A percentile compares a stretch with the other conserved stretches of the same genome.
Evolutionary conservation across 92 coral and sea anemone species (phyloP).

Genomic region (Phymanthus crucifer): DNA sequence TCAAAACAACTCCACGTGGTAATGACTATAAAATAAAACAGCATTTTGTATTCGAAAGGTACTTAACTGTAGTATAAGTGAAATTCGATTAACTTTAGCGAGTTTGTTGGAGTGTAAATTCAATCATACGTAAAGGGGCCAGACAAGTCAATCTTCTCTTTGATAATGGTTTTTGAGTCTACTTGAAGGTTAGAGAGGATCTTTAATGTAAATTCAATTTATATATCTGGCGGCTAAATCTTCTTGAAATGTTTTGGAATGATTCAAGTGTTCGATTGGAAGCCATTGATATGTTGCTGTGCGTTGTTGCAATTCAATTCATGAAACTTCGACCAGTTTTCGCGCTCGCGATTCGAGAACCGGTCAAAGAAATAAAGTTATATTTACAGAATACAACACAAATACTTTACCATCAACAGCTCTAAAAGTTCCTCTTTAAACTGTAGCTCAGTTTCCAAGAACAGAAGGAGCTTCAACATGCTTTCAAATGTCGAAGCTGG

Average conservation of each 20-base stretch:
- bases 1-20: constrained; percentile 3
- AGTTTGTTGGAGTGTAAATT: background rate
- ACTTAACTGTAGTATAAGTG: background rate
- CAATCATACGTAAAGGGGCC: background rate
- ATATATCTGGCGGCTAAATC: background rate
- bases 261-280: background rate
- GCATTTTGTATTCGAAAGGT: background rate
- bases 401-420: constrained; percentile 76
- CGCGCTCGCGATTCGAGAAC: background rate
- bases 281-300: background rate
- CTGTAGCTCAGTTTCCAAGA: constrained; percentile 91
- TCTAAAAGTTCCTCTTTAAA: constrained; percentile 93
- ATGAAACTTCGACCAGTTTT: background rate
- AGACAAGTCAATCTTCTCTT: background rate
- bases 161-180: background rate
- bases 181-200: background rate
- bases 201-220: background rate
- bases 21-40: background rate
- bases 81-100: background rate
- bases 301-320: background rate
- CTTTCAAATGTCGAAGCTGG: constrained; percentile 60
- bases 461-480: constrained; percentile 86
- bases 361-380: background rate
- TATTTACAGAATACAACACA: constrained; percentile 8
- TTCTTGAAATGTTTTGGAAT: background rate